Evolutionary conservation across 2,113 vertebrate species (phyloP).

Genomic region (Arothron firmamentum): DNA sequence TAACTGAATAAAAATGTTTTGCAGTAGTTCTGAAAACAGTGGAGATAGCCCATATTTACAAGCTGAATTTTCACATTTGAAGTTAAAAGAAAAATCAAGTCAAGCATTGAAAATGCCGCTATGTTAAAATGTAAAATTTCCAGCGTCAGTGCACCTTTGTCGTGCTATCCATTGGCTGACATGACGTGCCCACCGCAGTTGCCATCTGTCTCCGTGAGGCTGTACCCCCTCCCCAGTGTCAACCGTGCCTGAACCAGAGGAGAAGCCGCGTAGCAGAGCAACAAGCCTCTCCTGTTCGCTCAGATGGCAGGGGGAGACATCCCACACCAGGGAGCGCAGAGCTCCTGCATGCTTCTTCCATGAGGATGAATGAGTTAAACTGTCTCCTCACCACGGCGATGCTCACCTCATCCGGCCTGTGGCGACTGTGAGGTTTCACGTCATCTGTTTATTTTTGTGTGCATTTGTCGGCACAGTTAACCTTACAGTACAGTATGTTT

Average conservation of each 20-base stretch:
- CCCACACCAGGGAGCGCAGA: constrained; percentile 48
- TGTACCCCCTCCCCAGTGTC: constrained; percentile 36
- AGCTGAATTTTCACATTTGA: too few relatives aligned
- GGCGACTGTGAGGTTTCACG: constrained; percentile 24
- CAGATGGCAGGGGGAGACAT: constrained; percentile 60
- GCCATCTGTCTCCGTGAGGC: constrained; percentile 62
- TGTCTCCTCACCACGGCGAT: constrained; percentile 20
- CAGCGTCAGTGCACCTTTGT: constrained; percentile 19
- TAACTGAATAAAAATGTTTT: too few relatives aligned
- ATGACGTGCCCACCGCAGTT: constrained; percentile 34
- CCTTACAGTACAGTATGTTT: constrained; percentile 12
- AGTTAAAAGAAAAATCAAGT: too few relatives aligned
- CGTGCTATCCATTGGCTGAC: constrained; percentile 41
- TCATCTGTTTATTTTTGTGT: constrained; percentile 8
- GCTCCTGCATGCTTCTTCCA: constrained; percentile 30
- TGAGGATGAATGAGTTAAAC: constrained; percentile 24
- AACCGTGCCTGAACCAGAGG: constrained; percentile 46
- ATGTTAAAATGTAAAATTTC: neutral
- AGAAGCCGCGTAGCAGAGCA: constrained; percentile 45
- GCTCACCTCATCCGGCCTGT: constrained; percentile 15
- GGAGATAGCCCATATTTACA: too few relatives aligned
- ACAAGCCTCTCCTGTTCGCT: constrained; percentile 61
- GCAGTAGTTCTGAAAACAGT: too few relatives aligned
- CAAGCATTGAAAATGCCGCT: neutral
- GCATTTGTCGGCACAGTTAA: neutral